phyloP scores from a whole-genome alignment of 2,113 vertebrate species.

The Ictalurus furcatus region DNA sequence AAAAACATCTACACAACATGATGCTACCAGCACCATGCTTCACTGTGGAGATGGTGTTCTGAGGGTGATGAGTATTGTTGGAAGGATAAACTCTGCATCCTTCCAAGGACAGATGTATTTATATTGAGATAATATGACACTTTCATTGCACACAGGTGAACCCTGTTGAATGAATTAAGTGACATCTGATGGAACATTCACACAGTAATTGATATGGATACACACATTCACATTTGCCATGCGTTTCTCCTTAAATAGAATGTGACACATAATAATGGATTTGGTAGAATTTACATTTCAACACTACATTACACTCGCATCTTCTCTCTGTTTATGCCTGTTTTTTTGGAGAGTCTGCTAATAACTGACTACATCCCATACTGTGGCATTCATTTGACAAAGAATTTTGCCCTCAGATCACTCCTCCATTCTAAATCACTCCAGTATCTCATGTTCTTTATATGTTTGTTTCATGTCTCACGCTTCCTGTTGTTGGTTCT shows the following conservation, averaged over 20 bases:
- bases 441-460: background rate
- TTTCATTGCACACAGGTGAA: background rate
- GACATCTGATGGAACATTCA: background rate
- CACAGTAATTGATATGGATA: background rate
- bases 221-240: background rate
- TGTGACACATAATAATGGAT: background rate
- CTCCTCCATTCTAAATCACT: background rate
- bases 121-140: background rate
- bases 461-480: background rate
- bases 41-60: background rate
- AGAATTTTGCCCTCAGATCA: background rate
- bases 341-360: background rate
- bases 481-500: background rate
- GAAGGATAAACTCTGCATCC: background rate
- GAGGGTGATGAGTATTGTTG: background rate
- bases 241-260: background rate
- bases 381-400: background rate
- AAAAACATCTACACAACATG: background rate
- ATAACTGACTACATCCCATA: background rate
- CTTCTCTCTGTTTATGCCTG: background rate
- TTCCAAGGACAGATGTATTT: background rate
- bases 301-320: background rate
- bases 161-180: background rate
- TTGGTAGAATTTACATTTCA: background rate
- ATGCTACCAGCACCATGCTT: background rate